These are phyloP conservation scores for Acanthosepion esculentum DNA, from an alignment of 2,888 invertebrate species.

Conservation along the genomic window DNA sequence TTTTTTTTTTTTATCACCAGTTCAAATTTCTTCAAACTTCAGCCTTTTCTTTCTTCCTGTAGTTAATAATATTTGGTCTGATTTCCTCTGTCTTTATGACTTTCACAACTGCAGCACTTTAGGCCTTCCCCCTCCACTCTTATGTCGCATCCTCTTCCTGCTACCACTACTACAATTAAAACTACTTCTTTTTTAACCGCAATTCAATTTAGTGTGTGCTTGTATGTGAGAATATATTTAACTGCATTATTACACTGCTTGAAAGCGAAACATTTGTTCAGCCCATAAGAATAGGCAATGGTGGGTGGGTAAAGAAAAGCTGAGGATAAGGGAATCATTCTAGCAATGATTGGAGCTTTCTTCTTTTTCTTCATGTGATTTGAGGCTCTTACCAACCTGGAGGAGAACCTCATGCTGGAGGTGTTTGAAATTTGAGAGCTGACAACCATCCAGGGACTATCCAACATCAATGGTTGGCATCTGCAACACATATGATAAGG, in stretches of 20 bases:
- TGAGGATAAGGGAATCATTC: neutral
- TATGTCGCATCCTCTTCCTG: neutral
- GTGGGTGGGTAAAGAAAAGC: conserved; percentile 17
- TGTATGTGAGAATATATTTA: conserved; percentile 33
- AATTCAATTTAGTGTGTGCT: conserved; percentile 8
- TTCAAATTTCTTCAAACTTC: neutral
- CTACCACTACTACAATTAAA: conserved; percentile 18
- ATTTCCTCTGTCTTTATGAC: conserved; percentile 4
- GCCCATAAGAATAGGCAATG: conserved; percentile 16
- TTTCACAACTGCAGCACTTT: neutral
- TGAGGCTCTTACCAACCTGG: conserved; percentile 33
- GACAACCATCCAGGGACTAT: conserved; percentile 33
- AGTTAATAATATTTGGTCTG: conserved; percentile 33
- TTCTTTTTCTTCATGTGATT: neutral
- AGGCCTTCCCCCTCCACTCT: neutral
- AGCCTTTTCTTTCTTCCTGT: neutral
- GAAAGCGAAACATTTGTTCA: neutral
- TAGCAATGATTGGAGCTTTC: neutral
- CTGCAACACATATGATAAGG: conserved; percentile 33
- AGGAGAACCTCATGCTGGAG: conserved; percentile 33
- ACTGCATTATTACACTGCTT: conserved; percentile 33
- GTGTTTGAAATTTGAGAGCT: conserved; percentile 23
- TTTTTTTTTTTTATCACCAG: neutral
- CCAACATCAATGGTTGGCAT: conserved; percentile 9
- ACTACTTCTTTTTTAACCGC: neutral